Conservation (phyloP, 1,140 invertebrate genomes). For the Rhizoglyphus robini region DNA sequence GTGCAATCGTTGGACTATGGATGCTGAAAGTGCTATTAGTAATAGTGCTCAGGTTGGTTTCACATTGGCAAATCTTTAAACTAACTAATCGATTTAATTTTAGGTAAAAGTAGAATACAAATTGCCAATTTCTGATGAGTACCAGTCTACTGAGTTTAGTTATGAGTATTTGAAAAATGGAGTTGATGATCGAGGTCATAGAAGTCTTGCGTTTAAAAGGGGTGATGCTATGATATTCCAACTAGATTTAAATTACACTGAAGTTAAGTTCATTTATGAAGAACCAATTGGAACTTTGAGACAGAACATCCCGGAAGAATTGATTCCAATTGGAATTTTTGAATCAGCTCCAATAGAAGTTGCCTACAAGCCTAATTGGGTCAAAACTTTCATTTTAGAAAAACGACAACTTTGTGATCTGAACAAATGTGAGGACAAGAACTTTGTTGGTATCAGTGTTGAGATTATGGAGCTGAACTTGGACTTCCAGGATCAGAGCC, state of each 20-base stretch:
- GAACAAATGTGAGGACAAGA: neutral
- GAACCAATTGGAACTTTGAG: no score
- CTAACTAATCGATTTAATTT: no score
- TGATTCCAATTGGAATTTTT: no score
- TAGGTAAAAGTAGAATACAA: no score
- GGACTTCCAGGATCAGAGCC: neutral
- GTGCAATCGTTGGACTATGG: neutral
- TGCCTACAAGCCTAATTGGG: neutral
- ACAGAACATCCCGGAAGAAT: no score
- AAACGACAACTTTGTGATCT: neutral
- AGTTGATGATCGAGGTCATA: neutral
- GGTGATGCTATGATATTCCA: neutral
- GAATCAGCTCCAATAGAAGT: no score
- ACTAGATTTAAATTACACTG: neutral
- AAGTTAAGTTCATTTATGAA: neutral
- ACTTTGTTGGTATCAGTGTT: conserved; percentile 13
- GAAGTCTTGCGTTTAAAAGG: neutral
- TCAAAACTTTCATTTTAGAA: neutral
- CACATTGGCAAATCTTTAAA: no score
- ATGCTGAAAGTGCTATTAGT: neutral
- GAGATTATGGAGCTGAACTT: conserved; percentile 9
- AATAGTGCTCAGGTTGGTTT: neutral
- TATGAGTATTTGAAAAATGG: neutral
- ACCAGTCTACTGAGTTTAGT: neutral
- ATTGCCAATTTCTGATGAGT: neutral